A percentile compares a stretch with the other conserved stretches of the same genome.
These are phyloP conservation scores for Mormyrus iriodes DNA, from an alignment of 2,113 vertebrate species.

Conservation along the genomic window DNA sequence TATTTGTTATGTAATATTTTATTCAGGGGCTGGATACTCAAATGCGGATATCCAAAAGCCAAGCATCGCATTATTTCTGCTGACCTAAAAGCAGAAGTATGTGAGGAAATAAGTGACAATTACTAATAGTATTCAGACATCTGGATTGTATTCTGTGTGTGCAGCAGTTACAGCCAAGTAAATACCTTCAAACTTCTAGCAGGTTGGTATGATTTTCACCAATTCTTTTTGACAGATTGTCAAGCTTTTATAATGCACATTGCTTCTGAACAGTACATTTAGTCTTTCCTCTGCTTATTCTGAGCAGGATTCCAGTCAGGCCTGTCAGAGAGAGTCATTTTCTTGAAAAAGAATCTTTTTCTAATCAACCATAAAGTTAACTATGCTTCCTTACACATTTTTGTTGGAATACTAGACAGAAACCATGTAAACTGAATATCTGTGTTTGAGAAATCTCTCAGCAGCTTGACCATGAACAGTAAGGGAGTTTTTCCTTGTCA, in stretches of 20 bases:
- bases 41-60: not conserved
- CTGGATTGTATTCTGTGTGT: not conserved
- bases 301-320: not conserved
- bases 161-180: not conserved
- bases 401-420: not conserved
- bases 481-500: too few species aligned
- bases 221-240: not conserved
- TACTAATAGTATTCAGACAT: not conserved
- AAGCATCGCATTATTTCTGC: not conserved
- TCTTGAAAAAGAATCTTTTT: not conserved
- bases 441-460: not conserved
- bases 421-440: not conserved
- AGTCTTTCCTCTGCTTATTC: not conserved
- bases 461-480: not conserved
- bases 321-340: not conserved
- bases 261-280: not conserved
- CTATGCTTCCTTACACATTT: not conserved
- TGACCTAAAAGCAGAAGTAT: not conserved
- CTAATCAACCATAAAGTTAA: not conserved
- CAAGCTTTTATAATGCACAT: not conserved
- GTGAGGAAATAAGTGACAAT: not conserved
- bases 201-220: not conserved
- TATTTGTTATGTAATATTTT: not conserved
- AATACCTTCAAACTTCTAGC: not conserved
- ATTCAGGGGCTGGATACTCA: not conserved